These are phyloP conservation scores for Willowsia nigromaculata DNA, from an alignment of 2,888 invertebrate genomes.

Conservation along the genomic window DNA sequence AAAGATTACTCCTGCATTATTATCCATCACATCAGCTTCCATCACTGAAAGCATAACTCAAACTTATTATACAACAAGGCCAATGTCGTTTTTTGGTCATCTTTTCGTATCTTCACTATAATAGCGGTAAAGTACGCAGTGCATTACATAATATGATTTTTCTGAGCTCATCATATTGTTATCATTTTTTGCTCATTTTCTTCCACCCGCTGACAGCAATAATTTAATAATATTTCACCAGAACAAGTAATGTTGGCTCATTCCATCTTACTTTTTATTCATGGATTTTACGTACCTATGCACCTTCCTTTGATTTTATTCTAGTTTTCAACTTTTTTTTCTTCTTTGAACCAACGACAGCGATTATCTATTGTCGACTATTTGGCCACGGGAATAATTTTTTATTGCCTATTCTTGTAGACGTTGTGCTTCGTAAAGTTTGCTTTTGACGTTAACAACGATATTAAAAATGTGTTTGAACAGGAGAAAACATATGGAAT, in stretches of 20 bases:
- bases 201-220: conserved; percentile 70
- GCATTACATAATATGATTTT: neutral
- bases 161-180: conserved; percentile 56
- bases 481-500: neutral
- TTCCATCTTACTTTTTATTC: conserved; percentile 40
- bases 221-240: conserved; percentile 69
- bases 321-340: neutral
- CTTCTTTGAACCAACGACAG: conserved; percentile 15
- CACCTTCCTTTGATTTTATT: conserved; percentile 1
- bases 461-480: conserved; percentile 41
- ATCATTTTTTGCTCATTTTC: conserved; percentile 68
- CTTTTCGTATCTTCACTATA: conserved; percentile 16
- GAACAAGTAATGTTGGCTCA: conserved; percentile 63
- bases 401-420: conserved; percentile 66
- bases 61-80: conserved; percentile 15
- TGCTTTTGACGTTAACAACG: conserved; percentile 47
- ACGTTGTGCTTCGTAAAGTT: conserved; percentile 61
- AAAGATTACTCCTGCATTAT: conserved; percentile 1
- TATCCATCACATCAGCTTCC: conserved; percentile 57
- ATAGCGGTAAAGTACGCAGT: neutral
- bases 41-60: conserved; percentile 51
- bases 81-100: conserved; percentile 44
- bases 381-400: conserved; percentile 77
- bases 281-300: conserved; percentile 18
- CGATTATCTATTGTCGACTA: conserved; percentile 42